A percentile compares a stretch with the other conserved stretches of the same genome.
Conservation (phyloP, 2,113 vertebrate species). For the Thomomys bottae region DNA sequence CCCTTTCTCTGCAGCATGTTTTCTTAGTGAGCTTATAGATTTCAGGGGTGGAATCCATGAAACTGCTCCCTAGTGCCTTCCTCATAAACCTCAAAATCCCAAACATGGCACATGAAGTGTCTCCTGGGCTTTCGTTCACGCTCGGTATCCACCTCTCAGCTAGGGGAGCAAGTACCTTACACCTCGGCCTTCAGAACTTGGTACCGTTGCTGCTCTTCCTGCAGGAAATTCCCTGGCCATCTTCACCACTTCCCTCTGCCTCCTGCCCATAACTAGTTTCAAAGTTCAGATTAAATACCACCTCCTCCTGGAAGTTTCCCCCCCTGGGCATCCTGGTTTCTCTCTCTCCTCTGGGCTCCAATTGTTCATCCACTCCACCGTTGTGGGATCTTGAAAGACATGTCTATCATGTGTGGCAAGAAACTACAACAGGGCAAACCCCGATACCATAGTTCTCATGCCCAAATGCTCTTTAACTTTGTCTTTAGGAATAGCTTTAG, state of each 20-base stretch:
- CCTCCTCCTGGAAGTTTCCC: neutral
- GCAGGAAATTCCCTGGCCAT: neutral
- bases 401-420: neutral
- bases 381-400: neutral
- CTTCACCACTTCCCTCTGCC: neutral
- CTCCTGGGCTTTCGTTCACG: neutral
- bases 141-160: neutral
- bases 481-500: neutral
- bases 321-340: no score
- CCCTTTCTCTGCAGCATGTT: neutral
- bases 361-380: neutral
- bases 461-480: neutral
- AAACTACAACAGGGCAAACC: neutral
- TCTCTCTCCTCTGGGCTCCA: neutral
- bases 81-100: slow-evolving; percentile 20
- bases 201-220: neutral
- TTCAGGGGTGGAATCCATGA: neutral
- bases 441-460: neutral
- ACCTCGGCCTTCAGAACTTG: neutral
- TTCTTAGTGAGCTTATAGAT: neutral
- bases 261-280: neutral
- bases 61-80: neutral
- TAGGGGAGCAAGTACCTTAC: neutral
- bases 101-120: neutral
- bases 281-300: neutral